Evolutionary conservation across 2,797 vertebrate genomes (phyloP), one percentile per base, ranked within the genome.

Genomic region (Chaetodon trifasciatus): DNA sequence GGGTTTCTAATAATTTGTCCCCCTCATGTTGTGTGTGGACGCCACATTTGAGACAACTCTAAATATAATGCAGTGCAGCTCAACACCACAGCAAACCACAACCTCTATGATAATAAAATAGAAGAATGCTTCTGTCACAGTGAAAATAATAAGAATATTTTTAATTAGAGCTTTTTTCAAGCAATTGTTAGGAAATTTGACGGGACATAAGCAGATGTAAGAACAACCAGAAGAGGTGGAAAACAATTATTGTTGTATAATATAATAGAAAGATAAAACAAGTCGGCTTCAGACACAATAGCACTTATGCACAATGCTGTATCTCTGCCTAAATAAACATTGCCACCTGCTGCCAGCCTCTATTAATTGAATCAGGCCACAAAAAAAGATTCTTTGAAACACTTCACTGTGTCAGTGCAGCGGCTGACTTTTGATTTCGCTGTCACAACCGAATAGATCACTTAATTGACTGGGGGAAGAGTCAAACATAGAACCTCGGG

Each of bases 311-410:
- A 70, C 72, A 5, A 42, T 49, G 9, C 73, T 72, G 28, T 47
- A n/a, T 86, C 65, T 62, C 73, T 90, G 75, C 68, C 71, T 89
- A 93, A 93, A 95, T 91, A 93, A 92, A 93, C 91, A 92, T 91
- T 91, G 91, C 91, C 94, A 93, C 89, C 92, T 93, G 89, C 92
- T 94, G 90, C 89, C 91, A 78, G 86, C 64, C 67, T 81, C 57
- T 85, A 79, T 89, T 82, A 92, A 89, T 76, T 91, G 78, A 87
- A 86, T 81, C 66, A 52, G 47, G 39, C 21, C 46, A 42, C 24
- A 73, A 47, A 80, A 46, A 82, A 79, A 52, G 19, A 76, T 70
- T 77, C 23, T 83, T 69, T 79, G 42, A 70, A 70, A 47, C 28
- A 8, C 17, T 56, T 65, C 12, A 28, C 52, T 28, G 15, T 71